Conservation (phyloP, 92 coral and sea anemone species). For the Plumapathes pennacea region DNA sequence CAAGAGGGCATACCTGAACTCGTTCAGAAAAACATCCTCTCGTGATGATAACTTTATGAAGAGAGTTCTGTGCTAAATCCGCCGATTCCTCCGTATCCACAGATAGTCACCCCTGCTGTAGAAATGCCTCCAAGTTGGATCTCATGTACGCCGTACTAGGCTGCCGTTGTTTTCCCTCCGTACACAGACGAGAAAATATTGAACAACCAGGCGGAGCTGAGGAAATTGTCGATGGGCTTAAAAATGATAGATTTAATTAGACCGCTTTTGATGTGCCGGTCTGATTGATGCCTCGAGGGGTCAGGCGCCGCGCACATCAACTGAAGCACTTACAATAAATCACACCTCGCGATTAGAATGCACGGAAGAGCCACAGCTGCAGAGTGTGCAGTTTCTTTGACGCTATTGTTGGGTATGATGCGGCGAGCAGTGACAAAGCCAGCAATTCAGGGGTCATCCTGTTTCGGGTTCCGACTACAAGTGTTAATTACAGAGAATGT, state of each 20-base stretch:
- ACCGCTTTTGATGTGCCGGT: constrained; percentile 91
- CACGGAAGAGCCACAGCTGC: constrained; percentile 67
- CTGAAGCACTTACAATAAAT: constrained; percentile 64
- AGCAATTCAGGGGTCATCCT: constrained; percentile 67
- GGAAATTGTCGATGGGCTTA: constrained; percentile 91
- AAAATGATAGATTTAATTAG: constrained; percentile 99
- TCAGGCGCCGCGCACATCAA: constrained; percentile 46
- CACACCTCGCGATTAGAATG: constrained; percentile 63
- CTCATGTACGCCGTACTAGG: too few species aligned
- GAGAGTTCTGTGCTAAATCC: too few species aligned
- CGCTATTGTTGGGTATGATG: constrained; percentile 38
- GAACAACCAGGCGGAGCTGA: constrained; percentile 89
- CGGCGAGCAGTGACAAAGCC: constrained; percentile 49
- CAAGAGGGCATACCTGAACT: too few species aligned
- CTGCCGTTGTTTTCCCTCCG: not conserved
- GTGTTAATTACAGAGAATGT: constrained; percentile 79
- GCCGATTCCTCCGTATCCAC: too few species aligned
- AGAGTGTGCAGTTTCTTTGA: constrained; percentile 41
- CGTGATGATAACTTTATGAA: too few species aligned
- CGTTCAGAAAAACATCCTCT: too few species aligned
- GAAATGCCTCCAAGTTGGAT: too few species aligned
- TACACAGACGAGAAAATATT: constrained; percentile 58
- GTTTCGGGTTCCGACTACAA: constrained; percentile 61
- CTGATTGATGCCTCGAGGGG: constrained; percentile 60
- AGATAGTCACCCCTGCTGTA: too few species aligned